Evolutionary conservation across 1,140 invertebrate genomes (phyloP).

Genomic region (Brachionus rubens): DNA sequence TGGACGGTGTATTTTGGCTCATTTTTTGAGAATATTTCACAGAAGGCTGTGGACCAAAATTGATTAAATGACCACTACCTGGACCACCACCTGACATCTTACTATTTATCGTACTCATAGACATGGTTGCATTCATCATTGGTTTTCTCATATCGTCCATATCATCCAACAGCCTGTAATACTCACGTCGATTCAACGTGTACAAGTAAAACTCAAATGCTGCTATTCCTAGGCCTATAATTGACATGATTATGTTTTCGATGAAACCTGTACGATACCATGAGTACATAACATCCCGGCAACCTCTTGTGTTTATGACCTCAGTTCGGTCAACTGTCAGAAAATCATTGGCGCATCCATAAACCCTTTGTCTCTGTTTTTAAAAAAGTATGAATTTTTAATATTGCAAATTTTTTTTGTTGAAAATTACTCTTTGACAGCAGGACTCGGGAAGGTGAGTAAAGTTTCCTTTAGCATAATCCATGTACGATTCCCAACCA

Average conservation of each 20-base stretch:
- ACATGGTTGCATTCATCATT: slow-evolving; percentile 45
- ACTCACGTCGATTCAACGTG: slow-evolving; percentile 9
- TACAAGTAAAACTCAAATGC: slow-evolving; percentile 31
- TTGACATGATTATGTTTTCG: slow-evolving; percentile 40
- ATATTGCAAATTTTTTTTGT: background rate
- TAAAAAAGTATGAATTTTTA: background rate
- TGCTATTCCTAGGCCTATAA: background rate
- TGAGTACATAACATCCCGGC: slow-evolving; percentile 31
- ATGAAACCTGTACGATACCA: slow-evolving; percentile 45
- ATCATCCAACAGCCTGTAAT: slow-evolving; percentile 22
- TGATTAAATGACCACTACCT: slow-evolving; percentile 36
- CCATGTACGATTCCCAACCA: slow-evolving; percentile 44
- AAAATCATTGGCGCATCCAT: slow-evolving; percentile 39
- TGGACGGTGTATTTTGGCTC: background rate
- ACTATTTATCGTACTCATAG: slow-evolving; percentile 45
- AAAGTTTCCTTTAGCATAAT: slow-evolving; percentile 34
- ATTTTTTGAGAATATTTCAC: slow-evolving; percentile 1
- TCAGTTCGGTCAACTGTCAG: slow-evolving; percentile 26
- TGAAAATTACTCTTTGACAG: slow-evolving; percentile 30
- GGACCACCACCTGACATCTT: slow-evolving; percentile 20
- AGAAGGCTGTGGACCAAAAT: slow-evolving; percentile 17
- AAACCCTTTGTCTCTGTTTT: slow-evolving; percentile 13
- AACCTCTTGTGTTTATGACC: slow-evolving; percentile 43
- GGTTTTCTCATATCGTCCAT: slow-evolving; percentile 44
- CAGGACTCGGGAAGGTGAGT: slow-evolving; percentile 40